These are phyloP conservation scores for Theristicus caerulescens DNA, from an alignment of 2,113 vertebrate genomes.

Conservation along the genomic window DNA sequence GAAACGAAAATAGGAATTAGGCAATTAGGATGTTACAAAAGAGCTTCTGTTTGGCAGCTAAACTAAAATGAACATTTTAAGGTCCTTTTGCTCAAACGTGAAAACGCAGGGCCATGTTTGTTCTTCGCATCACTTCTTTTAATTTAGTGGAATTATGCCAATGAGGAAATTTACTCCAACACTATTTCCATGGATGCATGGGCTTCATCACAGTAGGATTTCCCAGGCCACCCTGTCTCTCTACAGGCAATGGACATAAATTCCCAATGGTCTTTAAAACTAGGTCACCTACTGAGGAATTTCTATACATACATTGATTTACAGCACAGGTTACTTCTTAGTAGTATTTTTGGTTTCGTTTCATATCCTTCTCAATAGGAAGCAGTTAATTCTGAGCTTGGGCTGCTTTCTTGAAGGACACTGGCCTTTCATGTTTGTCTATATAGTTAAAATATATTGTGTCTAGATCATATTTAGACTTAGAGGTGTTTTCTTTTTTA, in stretches of 20 bases:
- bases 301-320: not conserved
- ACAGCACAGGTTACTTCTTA: not conserved
- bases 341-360: not conserved
- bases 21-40: not conserved
- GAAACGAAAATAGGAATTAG: not conserved
- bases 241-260: not conserved
- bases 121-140: not conserved
- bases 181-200: not conserved
- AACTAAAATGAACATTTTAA: not conserved
- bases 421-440: not conserved
- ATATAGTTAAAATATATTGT: not conserved
- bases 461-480: not conserved
- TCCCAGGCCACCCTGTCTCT: not conserved
- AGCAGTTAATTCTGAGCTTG: not conserved
- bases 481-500: not conserved
- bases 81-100: not conserved
- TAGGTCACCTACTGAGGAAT: not conserved
- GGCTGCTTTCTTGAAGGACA: not conserved
- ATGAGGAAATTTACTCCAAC: not conserved
- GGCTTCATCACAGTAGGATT: not conserved
- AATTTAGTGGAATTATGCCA: not conserved
- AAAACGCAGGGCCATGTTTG: not conserved
- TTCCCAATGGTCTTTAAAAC: slow-evolving; percentile 16
- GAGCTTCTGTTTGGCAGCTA: not conserved
- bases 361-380: not conserved